A percentile compares a stretch with the other conserved stretches of the same genome.
Conservation (phyloP, 1,140 invertebrate species). For the Drosophila trapezifrons region DNA sequence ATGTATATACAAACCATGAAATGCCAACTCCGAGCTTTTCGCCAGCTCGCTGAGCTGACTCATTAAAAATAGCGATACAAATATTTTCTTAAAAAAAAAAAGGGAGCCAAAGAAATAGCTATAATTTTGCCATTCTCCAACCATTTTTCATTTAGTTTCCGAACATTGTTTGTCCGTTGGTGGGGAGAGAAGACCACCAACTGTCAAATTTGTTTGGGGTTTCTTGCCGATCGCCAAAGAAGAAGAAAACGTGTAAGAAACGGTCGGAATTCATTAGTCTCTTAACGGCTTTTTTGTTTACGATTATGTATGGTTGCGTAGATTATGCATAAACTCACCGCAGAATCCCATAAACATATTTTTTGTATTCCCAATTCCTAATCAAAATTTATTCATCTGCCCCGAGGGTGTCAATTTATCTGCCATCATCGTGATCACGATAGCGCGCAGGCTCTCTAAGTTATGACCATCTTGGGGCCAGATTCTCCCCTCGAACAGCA, state of each 20-base stretch:
- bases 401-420: constrained; percentile 76
- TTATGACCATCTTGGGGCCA: constrained; percentile 47
- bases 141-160: constrained; percentile 62
- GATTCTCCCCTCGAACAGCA: constrained; percentile 22
- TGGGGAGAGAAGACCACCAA: constrained; percentile 27
- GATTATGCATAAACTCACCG: constrained; percentile 24
- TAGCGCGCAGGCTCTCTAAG: constrained; percentile 22
- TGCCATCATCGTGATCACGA: constrained; percentile 65
- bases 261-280: constrained; percentile 66
- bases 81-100: constrained; percentile 36
- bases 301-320: constrained; percentile 47
- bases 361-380: constrained; percentile 16
- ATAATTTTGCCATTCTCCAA: constrained; percentile 33
- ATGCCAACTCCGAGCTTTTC: constrained; percentile 35
- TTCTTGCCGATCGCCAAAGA: not conserved
- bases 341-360: constrained; percentile 32
- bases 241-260: constrained; percentile 56
- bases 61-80: constrained; percentile 70
- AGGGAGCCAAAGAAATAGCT: not conserved
- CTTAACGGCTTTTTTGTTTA: constrained; percentile 71
- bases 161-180: constrained; percentile 35
- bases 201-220: constrained; percentile 35
- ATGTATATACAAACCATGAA: constrained; percentile 42
- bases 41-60: constrained; percentile 63
- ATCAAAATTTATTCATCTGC: constrained; percentile 72